These are phyloP conservation scores for Notodonta ziczac DNA, from an alignment of 2,888 invertebrate species.

Conservation along the genomic window DNA sequence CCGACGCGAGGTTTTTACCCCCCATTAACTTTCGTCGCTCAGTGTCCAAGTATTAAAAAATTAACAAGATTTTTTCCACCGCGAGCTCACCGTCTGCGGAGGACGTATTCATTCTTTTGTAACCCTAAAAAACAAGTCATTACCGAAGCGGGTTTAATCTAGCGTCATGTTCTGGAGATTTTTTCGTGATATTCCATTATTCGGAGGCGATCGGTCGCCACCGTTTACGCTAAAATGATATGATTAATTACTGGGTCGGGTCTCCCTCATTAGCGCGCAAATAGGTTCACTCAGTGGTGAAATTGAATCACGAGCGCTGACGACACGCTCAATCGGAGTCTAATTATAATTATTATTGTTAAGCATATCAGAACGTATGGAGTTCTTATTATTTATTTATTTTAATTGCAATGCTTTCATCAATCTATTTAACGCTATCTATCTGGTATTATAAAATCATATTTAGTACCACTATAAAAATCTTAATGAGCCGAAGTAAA, in stretches of 20 bases:
- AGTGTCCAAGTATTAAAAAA: slow-evolving; percentile 67
- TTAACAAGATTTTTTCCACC: slow-evolving; percentile 68
- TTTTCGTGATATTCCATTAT: slow-evolving; percentile 79
- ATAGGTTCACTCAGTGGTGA: slow-evolving; percentile 79
- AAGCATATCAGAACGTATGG: slow-evolving; percentile 12
- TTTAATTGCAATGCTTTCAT: too few relatives aligned
- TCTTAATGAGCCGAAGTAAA: slow-evolving; percentile 5
- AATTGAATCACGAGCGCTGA: slow-evolving; percentile 76
- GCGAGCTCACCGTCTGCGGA: slow-evolving; percentile 69
- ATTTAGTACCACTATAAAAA: slow-evolving; percentile 7
- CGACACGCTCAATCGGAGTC: slow-evolving; percentile 68
- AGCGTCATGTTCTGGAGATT: slow-evolving; percentile 72
- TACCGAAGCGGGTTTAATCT: slow-evolving; percentile 79
- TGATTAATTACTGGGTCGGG: slow-evolving; percentile 80
- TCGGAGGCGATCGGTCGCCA: slow-evolving; percentile 72
- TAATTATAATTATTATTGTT: slow-evolving; percentile 76
- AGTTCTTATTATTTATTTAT: too few relatives aligned
- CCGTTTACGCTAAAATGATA: slow-evolving; percentile 80
- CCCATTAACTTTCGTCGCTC: slow-evolving; percentile 64
- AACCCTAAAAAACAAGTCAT: slow-evolving; percentile 85
- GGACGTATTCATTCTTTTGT: slow-evolving; percentile 81
- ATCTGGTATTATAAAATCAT: background rate
- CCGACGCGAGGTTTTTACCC: slow-evolving; percentile 50
- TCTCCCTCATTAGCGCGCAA: slow-evolving; percentile 81
- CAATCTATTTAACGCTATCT: too few relatives aligned